Evolutionary conservation across 2,888 invertebrate species (phyloP), one percentile per base, ranked within the genome.

Genomic region (Pandemis cinnamomeana): DNA sequence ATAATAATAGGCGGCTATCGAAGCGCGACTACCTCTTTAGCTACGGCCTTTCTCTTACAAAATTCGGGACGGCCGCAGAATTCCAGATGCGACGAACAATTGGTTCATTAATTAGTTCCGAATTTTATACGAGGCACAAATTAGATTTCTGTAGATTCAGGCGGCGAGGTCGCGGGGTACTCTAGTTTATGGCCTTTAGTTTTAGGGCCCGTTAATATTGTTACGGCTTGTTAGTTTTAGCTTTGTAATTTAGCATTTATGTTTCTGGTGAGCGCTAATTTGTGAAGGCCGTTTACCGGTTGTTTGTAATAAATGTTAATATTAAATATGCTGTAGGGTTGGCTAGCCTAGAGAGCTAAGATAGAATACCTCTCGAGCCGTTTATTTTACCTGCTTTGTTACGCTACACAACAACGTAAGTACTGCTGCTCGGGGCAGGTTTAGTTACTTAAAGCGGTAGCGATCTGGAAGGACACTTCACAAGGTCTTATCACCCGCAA

Each of bases 71-170:
- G 20, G 48, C 67, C 36, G 41, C 42, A 63, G 36, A 63, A 62
- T 62, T 46, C 61, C 72, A 72, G 72, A 68, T 63, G 72, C 53
- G 55, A 55, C 20, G 64, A 64, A 73, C 73, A 73, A 73, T 70
- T 69, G 69, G 69, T 70, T 69, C 69, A 44, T 70, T 70, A 73
- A 70, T 73, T 73, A 73, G 69, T 73, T 53, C 36, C 66, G 73
- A 73, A 70, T 73, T 70, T 73, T 70, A 70, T 70, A 73, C 64
- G 66, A 69, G 51, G 64, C 51, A 61, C 64, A 66, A 73, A 73
- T 73, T 69, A 66, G 73, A 70, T 73, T 73, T 70, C 69, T 73
- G 69, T 46, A 63, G 69, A 64, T 64, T 66, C 51, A 44, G 41
- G 41, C 68, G 41, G 41, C 68, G 58, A 70, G 60, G 69, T 66